phyloP scores from a whole-genome alignment of 1,140 invertebrate species.

The Drosophila lowei region DNA sequence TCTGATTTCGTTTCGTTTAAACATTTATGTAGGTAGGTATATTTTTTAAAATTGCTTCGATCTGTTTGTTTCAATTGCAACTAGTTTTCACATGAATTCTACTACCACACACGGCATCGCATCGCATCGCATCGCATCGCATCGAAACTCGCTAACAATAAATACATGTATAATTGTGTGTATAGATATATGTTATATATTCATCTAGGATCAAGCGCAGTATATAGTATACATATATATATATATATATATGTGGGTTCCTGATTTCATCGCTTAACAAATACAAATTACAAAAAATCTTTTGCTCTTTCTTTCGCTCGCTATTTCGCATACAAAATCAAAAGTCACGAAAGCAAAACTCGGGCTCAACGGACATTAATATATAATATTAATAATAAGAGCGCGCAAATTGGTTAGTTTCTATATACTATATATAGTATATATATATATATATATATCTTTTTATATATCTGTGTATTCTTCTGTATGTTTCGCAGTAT shows the following conservation, averaged over 20 bases:
- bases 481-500: slow-evolving; percentile 1
- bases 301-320: slow-evolving; percentile 6
- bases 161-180: slow-evolving; percentile 35
- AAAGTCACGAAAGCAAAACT: slow-evolving; percentile 59
- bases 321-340: slow-evolving; percentile 32
- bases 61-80: slow-evolving; percentile 29
- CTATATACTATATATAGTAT: slow-evolving; percentile 26
- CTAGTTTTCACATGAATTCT: slow-evolving; percentile 42
- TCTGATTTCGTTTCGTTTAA: background rate
- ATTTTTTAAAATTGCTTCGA: slow-evolving; percentile 37
- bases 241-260: slow-evolving; percentile 43
- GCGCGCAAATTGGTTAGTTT: slow-evolving; percentile 51
- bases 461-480: slow-evolving; percentile 5
- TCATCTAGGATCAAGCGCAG: slow-evolving; percentile 43
- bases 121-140: slow-evolving; percentile 25
- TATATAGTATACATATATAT: slow-evolving; percentile 22
- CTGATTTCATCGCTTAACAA: slow-evolving; percentile 43
- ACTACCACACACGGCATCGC: slow-evolving; percentile 37
- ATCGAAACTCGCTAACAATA: slow-evolving; percentile 50
- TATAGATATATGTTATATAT: slow-evolving; percentile 30
- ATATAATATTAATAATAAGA: slow-evolving; percentile 78
- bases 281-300: slow-evolving; percentile 58
- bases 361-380: slow-evolving; percentile 74
- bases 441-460: slow-evolving; percentile 47
- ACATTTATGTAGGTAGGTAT: slow-evolving; percentile 39